Conservation (phyloP, 2,888 invertebrate genomes). For the Deilephila porcellus region DNA sequence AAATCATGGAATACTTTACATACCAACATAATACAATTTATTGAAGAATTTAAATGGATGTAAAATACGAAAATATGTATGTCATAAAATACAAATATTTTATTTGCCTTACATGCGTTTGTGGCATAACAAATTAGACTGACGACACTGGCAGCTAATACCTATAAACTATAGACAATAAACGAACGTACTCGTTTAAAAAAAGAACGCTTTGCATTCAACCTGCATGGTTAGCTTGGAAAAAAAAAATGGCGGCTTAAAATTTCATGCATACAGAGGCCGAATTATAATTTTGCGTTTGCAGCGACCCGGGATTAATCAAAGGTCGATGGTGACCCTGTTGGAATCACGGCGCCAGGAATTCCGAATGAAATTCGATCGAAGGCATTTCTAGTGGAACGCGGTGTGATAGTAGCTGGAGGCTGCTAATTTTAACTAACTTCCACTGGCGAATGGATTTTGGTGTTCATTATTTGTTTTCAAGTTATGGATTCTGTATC, state of each 20-base stretch:
- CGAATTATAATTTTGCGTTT: not conserved
- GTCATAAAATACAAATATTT: not conserved
- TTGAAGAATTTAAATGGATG: too few relatives aligned
- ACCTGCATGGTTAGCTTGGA: not conserved
- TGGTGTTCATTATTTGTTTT: not conserved
- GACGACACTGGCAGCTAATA: not conserved
- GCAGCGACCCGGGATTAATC: slow-evolving; percentile 34
- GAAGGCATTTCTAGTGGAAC: slow-evolving; percentile 13
- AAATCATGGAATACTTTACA: too few relatives aligned
- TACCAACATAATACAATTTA: too few relatives aligned
- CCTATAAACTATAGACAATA: not conserved
- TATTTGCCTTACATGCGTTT: not conserved
- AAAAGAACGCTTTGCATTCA: not conserved
- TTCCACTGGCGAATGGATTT: not conserved
- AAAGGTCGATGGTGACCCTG: slow-evolving; percentile 39
- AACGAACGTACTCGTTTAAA: too few relatives aligned
- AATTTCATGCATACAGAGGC: slow-evolving; percentile 1
- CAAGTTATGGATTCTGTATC: not conserved
- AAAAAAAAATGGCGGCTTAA: not conserved
- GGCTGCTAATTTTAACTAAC: not conserved
- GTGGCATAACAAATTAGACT: not conserved
- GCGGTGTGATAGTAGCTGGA: not conserved
- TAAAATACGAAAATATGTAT: too few relatives aligned
- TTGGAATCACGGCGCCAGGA: slow-evolving; percentile 34
- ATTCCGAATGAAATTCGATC: slow-evolving; percentile 40